Percentiles rank a stretch among this genome's conserved stretches.
Conservation (phyloP, 2,888 invertebrate genomes). For the Chesias legatella region DNA sequence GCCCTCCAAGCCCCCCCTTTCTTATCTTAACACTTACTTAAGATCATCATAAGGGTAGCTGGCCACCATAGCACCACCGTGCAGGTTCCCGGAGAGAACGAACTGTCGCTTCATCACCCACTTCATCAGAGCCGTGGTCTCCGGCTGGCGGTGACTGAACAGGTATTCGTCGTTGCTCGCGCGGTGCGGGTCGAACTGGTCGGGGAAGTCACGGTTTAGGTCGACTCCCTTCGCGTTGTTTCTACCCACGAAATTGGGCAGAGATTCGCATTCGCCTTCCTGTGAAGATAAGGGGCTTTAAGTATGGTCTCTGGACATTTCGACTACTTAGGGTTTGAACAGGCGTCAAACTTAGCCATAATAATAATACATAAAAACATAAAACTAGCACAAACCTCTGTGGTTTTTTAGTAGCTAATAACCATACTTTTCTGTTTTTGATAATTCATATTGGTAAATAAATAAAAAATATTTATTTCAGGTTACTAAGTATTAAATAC, state of each 20-base stretch:
- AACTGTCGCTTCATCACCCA: conserved; percentile 94
- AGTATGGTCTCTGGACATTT: no score
- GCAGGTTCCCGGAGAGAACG: conserved; percentile 95
- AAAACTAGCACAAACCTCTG: no score
- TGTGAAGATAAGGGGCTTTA: conserved; percentile 59
- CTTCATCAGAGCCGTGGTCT: conserved; percentile 92
- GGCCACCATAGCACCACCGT: conserved; percentile 98
- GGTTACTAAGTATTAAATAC: no score
- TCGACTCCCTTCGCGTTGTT: conserved; percentile 90
- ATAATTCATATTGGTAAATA: no score
- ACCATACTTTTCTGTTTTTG: no score
- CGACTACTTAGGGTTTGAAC: no score
- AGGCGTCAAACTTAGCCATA: no score
- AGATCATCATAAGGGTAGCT: conserved; percentile 98
- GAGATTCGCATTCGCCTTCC: conserved; percentile 90
- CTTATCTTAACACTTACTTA: conserved; percentile 71
- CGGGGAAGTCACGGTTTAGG: conserved; percentile 95
- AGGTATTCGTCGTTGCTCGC: conserved; percentile 67
- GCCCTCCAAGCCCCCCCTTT: no score
- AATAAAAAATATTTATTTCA: no score
- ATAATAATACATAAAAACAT: no score
- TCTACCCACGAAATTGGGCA: conserved; percentile 84
- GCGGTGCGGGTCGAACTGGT: conserved; percentile 84
- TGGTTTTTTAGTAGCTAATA: no score
- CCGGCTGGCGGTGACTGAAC: conserved; percentile 86